Percentiles rank a stretch among this genome's conserved stretches.
These are phyloP conservation scores for Idaea aversata DNA, from an alignment of 2,888 invertebrate species.

Conservation along the genomic window DNA sequence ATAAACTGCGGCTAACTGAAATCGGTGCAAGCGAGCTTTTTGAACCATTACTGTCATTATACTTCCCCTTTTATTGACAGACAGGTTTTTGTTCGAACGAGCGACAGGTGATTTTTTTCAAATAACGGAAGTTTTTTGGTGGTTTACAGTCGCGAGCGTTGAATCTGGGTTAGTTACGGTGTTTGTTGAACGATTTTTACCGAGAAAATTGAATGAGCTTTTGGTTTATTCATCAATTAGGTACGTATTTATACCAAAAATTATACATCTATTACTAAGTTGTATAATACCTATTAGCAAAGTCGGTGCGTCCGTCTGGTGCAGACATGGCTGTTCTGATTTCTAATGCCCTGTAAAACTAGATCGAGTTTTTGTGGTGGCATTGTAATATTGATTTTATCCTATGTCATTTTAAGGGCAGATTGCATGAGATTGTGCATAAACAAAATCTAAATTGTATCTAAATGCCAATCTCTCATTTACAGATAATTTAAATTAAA, in stretches of 20 bases:
- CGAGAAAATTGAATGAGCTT: not conserved
- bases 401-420: too few species aligned
- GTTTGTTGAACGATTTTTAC: not conserved
- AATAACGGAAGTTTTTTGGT: constrained; percentile 26
- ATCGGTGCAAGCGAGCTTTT: not conserved
- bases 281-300: too few species aligned
- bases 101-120: constrained; percentile 30
- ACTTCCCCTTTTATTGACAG: constrained; percentile 16
- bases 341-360: too few species aligned
- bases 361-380: too few species aligned
- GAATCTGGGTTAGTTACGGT: constrained; percentile 18
- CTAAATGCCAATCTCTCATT: too few species aligned
- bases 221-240: not conserved
- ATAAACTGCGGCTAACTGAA: not conserved
- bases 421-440: too few species aligned
- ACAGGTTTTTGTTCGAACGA: constrained; percentile 15
- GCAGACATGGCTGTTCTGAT: too few species aligned
- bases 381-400: too few species aligned
- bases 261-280: not conserved
- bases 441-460: too few species aligned
- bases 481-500: too few species aligned
- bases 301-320: too few species aligned
- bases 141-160: constrained; percentile 27
- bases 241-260: not conserved
- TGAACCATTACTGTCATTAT: not conserved